These are phyloP conservation scores for Sparidentex hasta DNA, from an alignment of 2,797 vertebrate genomes.

Conservation along the genomic window DNA sequence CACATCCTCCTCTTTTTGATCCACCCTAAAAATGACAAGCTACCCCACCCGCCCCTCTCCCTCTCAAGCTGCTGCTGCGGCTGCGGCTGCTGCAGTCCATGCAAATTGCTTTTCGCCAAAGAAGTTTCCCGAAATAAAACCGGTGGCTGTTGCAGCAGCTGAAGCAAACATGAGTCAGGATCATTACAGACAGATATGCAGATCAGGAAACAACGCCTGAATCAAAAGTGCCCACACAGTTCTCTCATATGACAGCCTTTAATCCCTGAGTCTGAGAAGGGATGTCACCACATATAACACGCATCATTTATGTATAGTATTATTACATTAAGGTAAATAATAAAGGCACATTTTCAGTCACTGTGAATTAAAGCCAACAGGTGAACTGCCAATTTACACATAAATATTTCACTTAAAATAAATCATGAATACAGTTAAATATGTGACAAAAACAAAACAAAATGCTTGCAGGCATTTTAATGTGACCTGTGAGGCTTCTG, in stretches of 20 bases:
- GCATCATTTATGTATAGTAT: too few species aligned
- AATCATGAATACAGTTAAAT: neutral
- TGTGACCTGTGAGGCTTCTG: neutral
- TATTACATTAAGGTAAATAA: too few species aligned
- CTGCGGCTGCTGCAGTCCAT: slow-evolving; percentile 43
- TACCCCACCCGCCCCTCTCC: slow-evolving; percentile 16
- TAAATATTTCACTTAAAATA: neutral
- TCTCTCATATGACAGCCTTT: slow-evolving; percentile 37
- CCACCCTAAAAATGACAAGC: slow-evolving; percentile 50
- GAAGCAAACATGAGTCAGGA: slow-evolving; percentile 44
- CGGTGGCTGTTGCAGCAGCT: slow-evolving; percentile 62
- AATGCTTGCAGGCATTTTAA: neutral
- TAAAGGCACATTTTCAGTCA: too few species aligned
- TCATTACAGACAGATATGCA: slow-evolving; percentile 29
- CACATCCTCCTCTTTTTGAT: slow-evolving; percentile 44
- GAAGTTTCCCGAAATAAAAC: slow-evolving; percentile 65
- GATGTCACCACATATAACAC: too few species aligned
- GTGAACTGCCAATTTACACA: neutral
- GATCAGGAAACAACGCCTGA: slow-evolving; percentile 42
- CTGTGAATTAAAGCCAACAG: too few species aligned
- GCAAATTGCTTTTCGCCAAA: slow-evolving; percentile 26
- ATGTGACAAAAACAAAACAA: neutral
- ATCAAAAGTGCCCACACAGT: slow-evolving; percentile 34
- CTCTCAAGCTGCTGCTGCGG: slow-evolving; percentile 41
- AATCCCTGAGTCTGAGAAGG: slow-evolving; percentile 20